Base-by-base conservation (phyloP, 2,888 invertebrate species). In the Himalopsyche kuldschensis region DNA sequence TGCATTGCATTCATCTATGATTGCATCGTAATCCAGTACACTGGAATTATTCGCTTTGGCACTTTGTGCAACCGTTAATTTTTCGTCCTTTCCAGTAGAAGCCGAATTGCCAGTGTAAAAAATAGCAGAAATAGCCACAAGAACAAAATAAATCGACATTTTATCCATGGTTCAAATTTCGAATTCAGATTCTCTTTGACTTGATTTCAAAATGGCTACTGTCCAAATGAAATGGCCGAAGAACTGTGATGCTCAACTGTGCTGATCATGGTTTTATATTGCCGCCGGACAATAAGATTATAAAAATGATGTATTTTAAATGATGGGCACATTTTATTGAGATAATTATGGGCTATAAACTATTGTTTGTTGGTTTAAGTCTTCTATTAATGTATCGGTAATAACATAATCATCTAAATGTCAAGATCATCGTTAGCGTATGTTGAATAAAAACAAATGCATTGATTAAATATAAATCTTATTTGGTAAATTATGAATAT, bases 1-100 rank as follows among this genome's bases (percentile, higher is more conserved):
- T 0, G 92, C 90, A 87, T 93, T 93, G 85, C 93, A 93, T 4
- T 88, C 87, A 4, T 88, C 88, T 89, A 92, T 90, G 8, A 91
- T 87, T 0, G 88, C 88, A 63, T 89, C 87, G 3, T 92, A 86
- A 87, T 92, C 90, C 17, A 91, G 82, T 3, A 86, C 84, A 27
- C 32, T 47, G 27, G 76, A 27, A 46, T 80, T 75, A 20, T 55
- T 55, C 24, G 55, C 55, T 10, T 10, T 20, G 5, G 20, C 8
- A 55, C 20, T 20, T 55, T 24, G 20, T 6, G 20, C 24, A 55
- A 0, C 10, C n/a, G 20, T 8, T 55, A 6, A 15, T 55, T 55
- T 55, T 55, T 55, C 55, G 24, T 55, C 55, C 6, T 55, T 20
- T 55, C 20, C 15, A 8, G 55, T n/a, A 20, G 55, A 10, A 20